Evolutionary conservation across 2,113 vertebrate species (phyloP).

Genomic region (Hippocampus abdominalis): DNA sequence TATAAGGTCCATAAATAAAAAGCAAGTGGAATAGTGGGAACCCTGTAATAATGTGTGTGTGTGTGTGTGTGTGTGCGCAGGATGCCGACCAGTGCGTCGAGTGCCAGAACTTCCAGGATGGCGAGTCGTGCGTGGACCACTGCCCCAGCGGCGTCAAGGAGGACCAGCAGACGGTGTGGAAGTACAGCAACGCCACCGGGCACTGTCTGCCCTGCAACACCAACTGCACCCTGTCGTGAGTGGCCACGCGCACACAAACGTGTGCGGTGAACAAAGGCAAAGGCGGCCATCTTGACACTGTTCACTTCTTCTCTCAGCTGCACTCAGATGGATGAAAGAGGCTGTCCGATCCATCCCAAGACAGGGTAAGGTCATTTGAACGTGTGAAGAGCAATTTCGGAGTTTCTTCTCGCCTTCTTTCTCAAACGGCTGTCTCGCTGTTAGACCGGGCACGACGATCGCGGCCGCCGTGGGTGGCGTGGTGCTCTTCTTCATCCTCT

Average conservation of each 20-base stretch:
- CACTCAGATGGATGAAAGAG: constrained; percentile 79
- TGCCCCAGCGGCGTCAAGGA: constrained; percentile 89
- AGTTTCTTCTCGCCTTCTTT: too few species aligned
- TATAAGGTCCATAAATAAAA: too few species aligned
- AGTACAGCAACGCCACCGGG: constrained; percentile 80
- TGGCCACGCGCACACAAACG: constrained; percentile 16
- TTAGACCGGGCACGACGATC: constrained; percentile 84
- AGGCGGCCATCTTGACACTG: not conserved
- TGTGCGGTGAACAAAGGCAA: too few species aligned
- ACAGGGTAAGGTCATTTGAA: constrained; percentile 74
- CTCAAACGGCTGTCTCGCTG: not conserved
- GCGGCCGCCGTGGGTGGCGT: constrained; percentile 83
- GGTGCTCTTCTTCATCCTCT: constrained; percentile 79
- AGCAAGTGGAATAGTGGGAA: too few species aligned
- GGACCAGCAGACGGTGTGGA: constrained; percentile 87
- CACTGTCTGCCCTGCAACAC: constrained; percentile 84
- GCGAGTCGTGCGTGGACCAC: constrained; percentile 78
- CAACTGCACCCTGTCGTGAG: constrained; percentile 93
- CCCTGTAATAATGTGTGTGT: too few species aligned
- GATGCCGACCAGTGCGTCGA: constrained; percentile 80
- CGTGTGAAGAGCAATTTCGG: too few species aligned
- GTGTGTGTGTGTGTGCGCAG: constrained; percentile 60
- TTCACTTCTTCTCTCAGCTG: constrained; percentile 74
- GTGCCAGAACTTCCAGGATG: constrained; percentile 83
- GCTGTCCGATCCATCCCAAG: constrained; percentile 84